Percentiles rank a stretch among this genome's conserved stretches.
Conservation (phyloP, 2,113 vertebrate species). For the Podarcis muralis region DNA sequence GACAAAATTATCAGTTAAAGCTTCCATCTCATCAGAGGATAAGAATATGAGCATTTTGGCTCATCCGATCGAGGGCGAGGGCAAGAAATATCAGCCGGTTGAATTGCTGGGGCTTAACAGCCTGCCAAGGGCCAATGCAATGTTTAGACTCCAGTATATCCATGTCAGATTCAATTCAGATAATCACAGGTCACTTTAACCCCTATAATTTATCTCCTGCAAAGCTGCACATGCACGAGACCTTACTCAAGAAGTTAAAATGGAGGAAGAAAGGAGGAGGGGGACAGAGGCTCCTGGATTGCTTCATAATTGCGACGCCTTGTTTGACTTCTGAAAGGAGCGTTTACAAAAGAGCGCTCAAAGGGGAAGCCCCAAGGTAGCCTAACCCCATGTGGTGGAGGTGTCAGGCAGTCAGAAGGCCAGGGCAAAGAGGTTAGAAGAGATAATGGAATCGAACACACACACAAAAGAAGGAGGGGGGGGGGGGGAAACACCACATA, state of each 20-base stretch:
- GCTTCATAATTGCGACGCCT: slow-evolving; percentile 56
- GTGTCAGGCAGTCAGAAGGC: slow-evolving; percentile 59
- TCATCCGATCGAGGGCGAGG: slow-evolving; percentile 39
- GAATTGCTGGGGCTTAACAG: slow-evolving; percentile 29
- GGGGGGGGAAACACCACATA: slow-evolving; percentile 40
- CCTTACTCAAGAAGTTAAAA: slow-evolving; percentile 56
- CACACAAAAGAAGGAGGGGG: not conserved
- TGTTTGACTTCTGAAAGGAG: slow-evolving; percentile 70
- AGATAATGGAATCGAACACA: slow-evolving; percentile 73
- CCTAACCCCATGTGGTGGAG: slow-evolving; percentile 53
- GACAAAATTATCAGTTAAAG: slow-evolving; percentile 48
- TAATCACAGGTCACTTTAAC: slow-evolving; percentile 53
- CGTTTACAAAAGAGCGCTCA: slow-evolving; percentile 64
- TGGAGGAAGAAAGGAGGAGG: not conserved
- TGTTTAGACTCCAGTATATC: slow-evolving; percentile 33
- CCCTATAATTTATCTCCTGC: slow-evolving; percentile 36
- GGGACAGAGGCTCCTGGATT: slow-evolving; percentile 27
- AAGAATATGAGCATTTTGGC: slow-evolving; percentile 26
- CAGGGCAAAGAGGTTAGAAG: slow-evolving; percentile 73
- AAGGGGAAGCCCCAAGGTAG: slow-evolving; percentile 66
- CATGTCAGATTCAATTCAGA: slow-evolving; percentile 37
- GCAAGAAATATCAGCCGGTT: slow-evolving; percentile 15
- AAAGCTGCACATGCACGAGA: slow-evolving; percentile 31
- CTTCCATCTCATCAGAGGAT: slow-evolving; percentile 38
- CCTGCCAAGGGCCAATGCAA: slow-evolving; percentile 16